A percentile compares a stretch with the other conserved stretches of the same genome.
Evolutionary conservation across 2,888 invertebrate species (phyloP).

Genomic region (Lasioglossum marginatum): DNA sequence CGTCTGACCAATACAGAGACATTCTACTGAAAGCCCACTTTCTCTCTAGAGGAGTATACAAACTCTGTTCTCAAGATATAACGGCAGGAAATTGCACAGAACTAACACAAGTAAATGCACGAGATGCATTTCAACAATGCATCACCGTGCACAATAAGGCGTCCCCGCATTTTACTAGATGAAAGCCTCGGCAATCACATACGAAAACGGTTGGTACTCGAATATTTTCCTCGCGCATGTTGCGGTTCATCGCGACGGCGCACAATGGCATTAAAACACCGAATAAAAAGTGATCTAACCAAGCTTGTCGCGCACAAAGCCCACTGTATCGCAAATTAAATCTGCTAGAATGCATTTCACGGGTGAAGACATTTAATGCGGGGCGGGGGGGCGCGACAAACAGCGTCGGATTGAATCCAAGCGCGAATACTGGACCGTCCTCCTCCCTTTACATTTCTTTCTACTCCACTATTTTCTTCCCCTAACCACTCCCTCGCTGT

Average conservation of each 20-base stretch:
- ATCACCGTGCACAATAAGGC: background rate
- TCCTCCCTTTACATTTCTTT: background rate
- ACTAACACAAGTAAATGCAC: background rate
- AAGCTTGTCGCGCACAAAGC: background rate
- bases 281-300: constrained; percentile 8
- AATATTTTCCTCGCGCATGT: background rate
- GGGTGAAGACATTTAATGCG: constrained; percentile 50
- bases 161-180: background rate
- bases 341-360: constrained; percentile 49
- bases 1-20: background rate
- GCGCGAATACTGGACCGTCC: constrained; percentile 15
- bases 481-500: background rate
- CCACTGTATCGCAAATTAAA: constrained; percentile 54
- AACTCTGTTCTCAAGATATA: background rate
- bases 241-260: background rate
- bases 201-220: background rate
- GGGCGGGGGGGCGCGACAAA: background rate
- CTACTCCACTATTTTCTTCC: background rate
- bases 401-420: background rate
- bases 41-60: background rate
- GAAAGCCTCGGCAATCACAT: background rate
- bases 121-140: background rate
- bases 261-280: background rate
- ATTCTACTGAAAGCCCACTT: background rate
- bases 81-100: background rate